Percentiles rank a stretch among this genome's conserved stretches.
These are phyloP conservation scores for Hypsibius dujardini DNA, from an alignment of 1,140 invertebrate genomes.

Conservation along the genomic window DNA sequence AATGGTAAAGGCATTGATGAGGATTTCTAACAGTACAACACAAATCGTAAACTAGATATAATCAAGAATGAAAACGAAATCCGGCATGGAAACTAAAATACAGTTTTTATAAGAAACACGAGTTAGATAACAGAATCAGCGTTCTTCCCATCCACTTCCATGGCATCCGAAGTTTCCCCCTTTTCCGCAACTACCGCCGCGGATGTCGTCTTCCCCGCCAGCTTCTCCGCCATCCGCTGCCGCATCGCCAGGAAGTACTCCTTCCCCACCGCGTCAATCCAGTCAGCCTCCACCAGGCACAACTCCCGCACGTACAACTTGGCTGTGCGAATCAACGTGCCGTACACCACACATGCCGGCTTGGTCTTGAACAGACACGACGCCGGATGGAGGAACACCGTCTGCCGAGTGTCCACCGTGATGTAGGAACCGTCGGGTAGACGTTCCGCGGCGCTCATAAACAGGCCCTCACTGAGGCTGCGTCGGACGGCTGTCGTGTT, in stretches of 20 bases:
- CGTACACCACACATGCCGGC: slow-evolving; percentile 63
- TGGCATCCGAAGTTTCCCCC: too few relatives aligned
- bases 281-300: slow-evolving; percentile 4
- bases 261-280: slow-evolving; percentile 5
- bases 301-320: slow-evolving; percentile 53
- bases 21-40: too few relatives aligned
- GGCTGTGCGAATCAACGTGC: slow-evolving; percentile 66
- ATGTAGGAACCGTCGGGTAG: slow-evolving; percentile 53
- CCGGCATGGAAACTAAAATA: too few relatives aligned
- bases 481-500: slow-evolving; percentile 53
- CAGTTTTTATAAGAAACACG: too few relatives aligned
- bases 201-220: too few relatives aligned
- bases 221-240: not conserved
- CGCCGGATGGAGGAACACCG: slow-evolving; percentile 62
- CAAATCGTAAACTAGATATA: too few relatives aligned
- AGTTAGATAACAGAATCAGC: too few relatives aligned
- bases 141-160: too few relatives aligned
- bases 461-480: slow-evolving; percentile 48
- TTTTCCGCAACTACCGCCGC: too few relatives aligned
- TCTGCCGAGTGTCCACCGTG: slow-evolving; percentile 45
- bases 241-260: not conserved
- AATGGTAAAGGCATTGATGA: too few relatives aligned
- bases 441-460: slow-evolving; percentile 71
- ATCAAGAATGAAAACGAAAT: too few relatives aligned
- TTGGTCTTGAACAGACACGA: slow-evolving; percentile 53